phyloP scores from a whole-genome alignment of 2,888 invertebrate species.

The Suillia variegata region DNA sequence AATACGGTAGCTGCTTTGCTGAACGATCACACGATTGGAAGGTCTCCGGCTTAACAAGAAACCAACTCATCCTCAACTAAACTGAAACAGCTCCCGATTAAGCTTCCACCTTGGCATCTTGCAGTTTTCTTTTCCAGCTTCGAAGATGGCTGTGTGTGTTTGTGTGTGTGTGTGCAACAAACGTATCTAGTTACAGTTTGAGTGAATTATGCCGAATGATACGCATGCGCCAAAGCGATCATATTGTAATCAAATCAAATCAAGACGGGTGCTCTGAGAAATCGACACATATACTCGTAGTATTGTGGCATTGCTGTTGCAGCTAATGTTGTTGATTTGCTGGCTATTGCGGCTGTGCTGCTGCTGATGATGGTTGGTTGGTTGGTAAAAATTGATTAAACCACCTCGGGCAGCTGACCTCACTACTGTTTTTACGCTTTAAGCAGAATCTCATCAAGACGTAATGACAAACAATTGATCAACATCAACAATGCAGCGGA shows the following conservation, averaged over 20 bases:
- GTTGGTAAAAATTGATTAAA: constrained; percentile 56
- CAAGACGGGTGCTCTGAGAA: constrained; percentile 9
- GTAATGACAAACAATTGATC: constrained; percentile 39
- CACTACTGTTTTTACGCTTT: constrained; percentile 61
- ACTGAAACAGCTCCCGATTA: not conserved
- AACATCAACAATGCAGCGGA: constrained; percentile 34
- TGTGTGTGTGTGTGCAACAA: too few relatives aligned
- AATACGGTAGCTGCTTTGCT: constrained; percentile 36
- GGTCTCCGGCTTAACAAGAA: constrained; percentile 17
- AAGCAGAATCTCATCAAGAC: constrained; percentile 59
- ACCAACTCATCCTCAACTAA: not conserved
- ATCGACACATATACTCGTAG: too few relatives aligned
- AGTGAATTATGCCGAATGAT: constrained; percentile 55
- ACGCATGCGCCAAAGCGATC: constrained; percentile 54
- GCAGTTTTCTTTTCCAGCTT: not conserved
- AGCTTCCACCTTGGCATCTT: not conserved
- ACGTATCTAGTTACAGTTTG: constrained; percentile 30
- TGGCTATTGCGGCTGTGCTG: not conserved
- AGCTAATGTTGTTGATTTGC: constrained; percentile 11
- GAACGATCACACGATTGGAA: constrained; percentile 29
- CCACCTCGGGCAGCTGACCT: constrained; percentile 55
- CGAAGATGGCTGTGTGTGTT: constrained; percentile 14
- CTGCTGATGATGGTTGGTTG: not conserved
- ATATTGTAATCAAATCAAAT: constrained; percentile 26
- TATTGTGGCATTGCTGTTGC: not conserved